Conservation (phyloP, 2,888 invertebrate species). For the Amblyteles armatorius region DNA sequence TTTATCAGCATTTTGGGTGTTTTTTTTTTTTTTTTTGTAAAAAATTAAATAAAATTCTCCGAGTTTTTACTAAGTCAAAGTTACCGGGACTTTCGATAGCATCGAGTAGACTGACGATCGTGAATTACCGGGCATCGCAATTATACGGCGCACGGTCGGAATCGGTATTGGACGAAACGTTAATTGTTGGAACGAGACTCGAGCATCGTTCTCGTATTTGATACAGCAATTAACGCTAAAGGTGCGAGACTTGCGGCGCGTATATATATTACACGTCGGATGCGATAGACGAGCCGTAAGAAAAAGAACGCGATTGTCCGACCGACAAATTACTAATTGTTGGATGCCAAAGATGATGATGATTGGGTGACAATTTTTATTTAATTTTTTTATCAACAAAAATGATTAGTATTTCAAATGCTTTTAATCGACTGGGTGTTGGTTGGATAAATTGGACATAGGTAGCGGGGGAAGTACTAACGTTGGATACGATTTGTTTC, state of each 20-base stretch:
- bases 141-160: conserved; percentile 14
- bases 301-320: background rate
- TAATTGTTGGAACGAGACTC: background rate
- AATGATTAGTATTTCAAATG: background rate
- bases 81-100: background rate
- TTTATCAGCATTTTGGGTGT: conserved; percentile 12
- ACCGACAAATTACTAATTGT: background rate
- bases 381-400: background rate
- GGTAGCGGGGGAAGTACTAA: background rate
- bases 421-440: background rate
- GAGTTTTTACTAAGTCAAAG: background rate
- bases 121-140: conserved; percentile 5
- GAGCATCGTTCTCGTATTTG: background rate
- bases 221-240: conserved; percentile 47
- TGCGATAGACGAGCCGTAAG: background rate
- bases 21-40: background rate
- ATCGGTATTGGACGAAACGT: background rate
- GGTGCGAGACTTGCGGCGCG: conserved; percentile 1
- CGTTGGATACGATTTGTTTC: background rate
- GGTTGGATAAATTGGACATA: background rate
- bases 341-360: background rate
- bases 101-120: conserved; percentile 21
- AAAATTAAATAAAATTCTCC: background rate
- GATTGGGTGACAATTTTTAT: background rate
- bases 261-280: background rate